Base-by-base conservation (phyloP, 2,888 invertebrate genomes). In the Eledone cirrhosa region DNA sequence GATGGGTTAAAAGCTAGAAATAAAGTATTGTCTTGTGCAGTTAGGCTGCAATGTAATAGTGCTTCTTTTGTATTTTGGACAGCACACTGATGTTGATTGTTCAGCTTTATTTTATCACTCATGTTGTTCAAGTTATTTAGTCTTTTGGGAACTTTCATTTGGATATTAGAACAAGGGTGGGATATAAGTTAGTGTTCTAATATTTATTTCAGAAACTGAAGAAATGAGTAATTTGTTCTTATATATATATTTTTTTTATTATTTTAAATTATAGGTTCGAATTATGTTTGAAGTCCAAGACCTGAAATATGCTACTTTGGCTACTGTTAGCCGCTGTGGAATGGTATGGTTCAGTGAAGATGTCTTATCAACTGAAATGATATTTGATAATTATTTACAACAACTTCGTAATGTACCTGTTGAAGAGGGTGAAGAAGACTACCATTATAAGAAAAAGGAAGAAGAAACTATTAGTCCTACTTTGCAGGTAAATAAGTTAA, bases 321-420 rank as follows among this genome's bases (percentile, higher is more conserved):
- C 99, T 27, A 99, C 99, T 0, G 99, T 99, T 0, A 98, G 98
- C 8, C 97, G 99, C 91, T 99, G 99, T 91, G 99, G 99, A 83
- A 99, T 99, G 99, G 98, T 99, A 69, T 99, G 99, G 99, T 99
- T 99, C 94, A 98, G 97, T 16, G 99, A 99, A 91, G 99, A 99
- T 91, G 98, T 99, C 0, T 94, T 99, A 11, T 96, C 97, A 0
- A 96, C 97, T 0, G 99, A 99, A 91, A 99, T 99, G 99, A 95
- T 99, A 86, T 98, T 98, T 91, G 98, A 99, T 89, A 96, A 99
- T 91, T 99, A 96, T 91, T 93, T 99, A 87, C 92, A 95, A 85
- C 94, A 95, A 80, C 92, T 99, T 87, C 94, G 94, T 82, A 95
- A 95, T 80, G 86, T 88, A 1, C 87, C 90, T 24, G 83, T 90